Percentiles rank a stretch among this genome's conserved stretches.
Conservation (phyloP, 2,888 invertebrate species). For the Macrosoma leucophasiata region DNA sequence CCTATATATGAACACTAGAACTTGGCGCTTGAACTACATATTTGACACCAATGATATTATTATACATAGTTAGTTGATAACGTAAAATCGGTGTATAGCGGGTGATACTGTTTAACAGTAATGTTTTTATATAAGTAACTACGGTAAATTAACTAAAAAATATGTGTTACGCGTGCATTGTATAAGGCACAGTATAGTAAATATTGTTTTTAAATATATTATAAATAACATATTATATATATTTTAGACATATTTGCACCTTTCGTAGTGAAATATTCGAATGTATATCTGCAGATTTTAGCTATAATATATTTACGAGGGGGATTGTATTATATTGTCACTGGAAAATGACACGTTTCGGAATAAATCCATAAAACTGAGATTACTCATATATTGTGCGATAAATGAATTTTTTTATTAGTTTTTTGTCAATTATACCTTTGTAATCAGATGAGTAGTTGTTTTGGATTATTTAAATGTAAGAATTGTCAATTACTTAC, state of each 20-base stretch:
- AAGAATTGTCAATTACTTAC: slow-evolving; percentile 72
- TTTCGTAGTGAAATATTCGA: slow-evolving; percentile 68
- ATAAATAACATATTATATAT: no score
- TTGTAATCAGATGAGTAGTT: slow-evolving; percentile 64
- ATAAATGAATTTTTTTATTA: slow-evolving; percentile 38
- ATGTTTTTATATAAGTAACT: slow-evolving; percentile 55
- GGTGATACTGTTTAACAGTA: slow-evolving; percentile 69
- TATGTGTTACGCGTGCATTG: slow-evolving; percentile 69
- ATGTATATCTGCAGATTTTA: slow-evolving; percentile 70
- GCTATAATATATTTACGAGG: slow-evolving; percentile 53
- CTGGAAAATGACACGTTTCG: no score
- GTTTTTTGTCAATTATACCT: slow-evolving; percentile 73
- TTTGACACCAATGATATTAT: slow-evolving; percentile 58
- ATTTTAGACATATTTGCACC: slow-evolving; percentile 76
- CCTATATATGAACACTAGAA: slow-evolving; percentile 21
- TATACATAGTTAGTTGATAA: slow-evolving; percentile 52
- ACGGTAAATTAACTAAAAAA: slow-evolving; percentile 36
- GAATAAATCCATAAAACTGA: no score
- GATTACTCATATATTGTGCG: no score
- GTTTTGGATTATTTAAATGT: slow-evolving; percentile 70
- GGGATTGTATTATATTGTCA: no score
- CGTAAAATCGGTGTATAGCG: slow-evolving; percentile 64
- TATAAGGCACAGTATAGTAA: slow-evolving; percentile 67
- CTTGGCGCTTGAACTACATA: slow-evolving; percentile 61
- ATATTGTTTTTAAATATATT: slow-evolving; percentile 65